Evolutionary conservation across 2,888 invertebrate species (phyloP).

Genomic region (Nematopogon swammerdamellus): DNA sequence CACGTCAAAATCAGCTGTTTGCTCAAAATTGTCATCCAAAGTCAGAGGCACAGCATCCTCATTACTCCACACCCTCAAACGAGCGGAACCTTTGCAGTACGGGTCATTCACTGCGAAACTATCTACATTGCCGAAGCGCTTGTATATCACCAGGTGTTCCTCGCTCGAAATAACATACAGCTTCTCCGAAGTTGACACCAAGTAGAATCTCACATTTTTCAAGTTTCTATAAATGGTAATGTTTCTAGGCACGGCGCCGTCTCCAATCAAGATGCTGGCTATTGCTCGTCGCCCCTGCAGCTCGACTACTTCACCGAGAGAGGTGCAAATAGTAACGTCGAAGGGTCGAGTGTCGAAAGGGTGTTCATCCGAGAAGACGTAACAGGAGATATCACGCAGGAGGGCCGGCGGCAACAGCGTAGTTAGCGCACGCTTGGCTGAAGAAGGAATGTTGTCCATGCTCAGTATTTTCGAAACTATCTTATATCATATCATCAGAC

Average conservation of each 20-base stretch:
- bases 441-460: no score
- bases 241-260: constrained; percentile 14
- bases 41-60: constrained; percentile 32
- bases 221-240: constrained; percentile 28
- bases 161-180: constrained; percentile 26
- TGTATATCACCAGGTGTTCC: constrained; percentile 17
- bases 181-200: constrained; percentile 21
- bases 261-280: constrained; percentile 18
- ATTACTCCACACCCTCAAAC: constrained; percentile 23
- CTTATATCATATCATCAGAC: no score
- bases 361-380: constrained; percentile 34
- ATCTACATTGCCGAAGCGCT: constrained; percentile 22
- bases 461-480: no score
- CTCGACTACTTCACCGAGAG: constrained; percentile 29
- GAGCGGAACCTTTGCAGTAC: constrained; percentile 22
- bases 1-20: constrained; percentile 10
- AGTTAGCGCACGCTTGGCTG: constrained; percentile 16
- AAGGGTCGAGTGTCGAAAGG: constrained; percentile 24
- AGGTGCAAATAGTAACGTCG: constrained; percentile 32
- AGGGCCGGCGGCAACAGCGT: constrained; percentile 26
- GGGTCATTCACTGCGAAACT: constrained; percentile 25
- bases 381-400: constrained; percentile 25
- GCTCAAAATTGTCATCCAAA: constrained; percentile 34
- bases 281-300: constrained; percentile 26
- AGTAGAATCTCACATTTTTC: constrained; percentile 29